Evolutionary conservation across 2,113 vertebrate genomes (phyloP).

Genomic region (Pseudorectes ferrugineus): DNA sequence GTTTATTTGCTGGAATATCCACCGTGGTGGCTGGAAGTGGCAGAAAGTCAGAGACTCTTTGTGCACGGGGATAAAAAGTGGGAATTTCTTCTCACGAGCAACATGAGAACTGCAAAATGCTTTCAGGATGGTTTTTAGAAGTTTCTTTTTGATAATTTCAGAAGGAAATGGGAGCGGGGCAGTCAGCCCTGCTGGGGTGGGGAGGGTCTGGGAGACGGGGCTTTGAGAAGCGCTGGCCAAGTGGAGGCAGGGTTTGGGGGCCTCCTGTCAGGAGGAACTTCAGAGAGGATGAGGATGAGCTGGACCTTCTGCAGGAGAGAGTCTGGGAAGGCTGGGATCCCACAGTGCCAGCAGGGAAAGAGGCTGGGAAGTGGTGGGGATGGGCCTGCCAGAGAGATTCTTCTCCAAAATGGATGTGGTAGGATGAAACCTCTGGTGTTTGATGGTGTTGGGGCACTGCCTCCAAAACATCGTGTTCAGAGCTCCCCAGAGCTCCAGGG

Average conservation of each 20-base stretch:
- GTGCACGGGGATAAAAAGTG: background rate
- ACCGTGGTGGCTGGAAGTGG: background rate
- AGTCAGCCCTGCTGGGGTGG: background rate
- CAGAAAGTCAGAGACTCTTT: background rate
- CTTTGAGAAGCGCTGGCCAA: background rate
- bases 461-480: fast-evolving
- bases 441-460: fast-evolving
- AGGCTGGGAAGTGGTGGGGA: background rate
- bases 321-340: background rate
- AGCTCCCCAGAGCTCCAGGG: background rate
- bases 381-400: fast-evolving
- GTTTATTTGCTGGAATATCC: background rate
- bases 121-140: background rate
- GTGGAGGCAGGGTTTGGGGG: background rate
- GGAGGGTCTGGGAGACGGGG: background rate
- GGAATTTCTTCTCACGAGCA: background rate
- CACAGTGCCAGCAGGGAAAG: background rate
- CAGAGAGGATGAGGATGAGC: background rate
- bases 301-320: background rate
- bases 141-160: background rate
- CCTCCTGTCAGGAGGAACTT: background rate
- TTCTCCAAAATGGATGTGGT: background rate
- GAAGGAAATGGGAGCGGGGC: background rate
- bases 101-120: background rate
- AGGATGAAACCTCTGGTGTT: background rate